These are phyloP conservation scores for Misgurnus mizolepis DNA, from an alignment of 2,113 vertebrate species.

Conservation along the genomic window DNA sequence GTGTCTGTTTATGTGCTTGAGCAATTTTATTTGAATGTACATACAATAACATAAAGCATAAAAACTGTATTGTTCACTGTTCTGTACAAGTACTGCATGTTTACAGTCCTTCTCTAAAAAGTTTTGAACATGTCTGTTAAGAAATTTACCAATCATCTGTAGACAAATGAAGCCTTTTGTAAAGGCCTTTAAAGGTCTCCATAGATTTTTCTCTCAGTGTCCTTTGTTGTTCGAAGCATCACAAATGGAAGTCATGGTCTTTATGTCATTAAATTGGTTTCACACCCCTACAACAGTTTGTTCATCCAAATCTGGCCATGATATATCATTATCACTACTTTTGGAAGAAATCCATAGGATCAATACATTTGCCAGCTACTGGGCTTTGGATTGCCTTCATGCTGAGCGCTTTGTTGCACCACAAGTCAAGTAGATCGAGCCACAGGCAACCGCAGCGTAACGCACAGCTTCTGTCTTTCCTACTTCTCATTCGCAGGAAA, in stretches of 20 bases:
- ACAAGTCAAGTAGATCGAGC: constrained; percentile 74
- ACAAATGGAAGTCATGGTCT: constrained; percentile 58
- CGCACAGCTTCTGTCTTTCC: constrained; percentile 32
- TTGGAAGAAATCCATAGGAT: constrained; percentile 84
- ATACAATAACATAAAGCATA: background rate
- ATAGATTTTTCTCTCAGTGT: constrained; percentile 42
- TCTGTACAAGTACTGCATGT: background rate
- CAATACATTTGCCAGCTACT: constrained; percentile 82
- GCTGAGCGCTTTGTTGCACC: constrained; percentile 78
- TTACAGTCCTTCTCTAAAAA: background rate
- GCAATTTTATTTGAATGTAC: background rate
- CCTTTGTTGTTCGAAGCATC: constrained; percentile 48
- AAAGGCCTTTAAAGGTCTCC: constrained; percentile 50
- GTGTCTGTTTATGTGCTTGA: background rate
- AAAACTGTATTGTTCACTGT: background rate
- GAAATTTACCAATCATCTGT: constrained; percentile 13
- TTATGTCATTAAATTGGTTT: constrained; percentile 77
- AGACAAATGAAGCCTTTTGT: constrained; percentile 26
- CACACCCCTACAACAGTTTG: constrained; percentile 75
- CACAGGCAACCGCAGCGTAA: constrained; percentile 66
- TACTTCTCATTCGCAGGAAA: constrained; percentile 52
- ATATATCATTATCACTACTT: constrained; percentile 88
- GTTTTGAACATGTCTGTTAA: constrained; percentile 2
- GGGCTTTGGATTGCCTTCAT: constrained; percentile 79
- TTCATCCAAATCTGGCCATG: constrained; percentile 79